Percentiles rank a stretch among this genome's conserved stretches.
Conservation (phyloP, 1,140 invertebrate genomes). For the Drosophila auraria region DNA sequence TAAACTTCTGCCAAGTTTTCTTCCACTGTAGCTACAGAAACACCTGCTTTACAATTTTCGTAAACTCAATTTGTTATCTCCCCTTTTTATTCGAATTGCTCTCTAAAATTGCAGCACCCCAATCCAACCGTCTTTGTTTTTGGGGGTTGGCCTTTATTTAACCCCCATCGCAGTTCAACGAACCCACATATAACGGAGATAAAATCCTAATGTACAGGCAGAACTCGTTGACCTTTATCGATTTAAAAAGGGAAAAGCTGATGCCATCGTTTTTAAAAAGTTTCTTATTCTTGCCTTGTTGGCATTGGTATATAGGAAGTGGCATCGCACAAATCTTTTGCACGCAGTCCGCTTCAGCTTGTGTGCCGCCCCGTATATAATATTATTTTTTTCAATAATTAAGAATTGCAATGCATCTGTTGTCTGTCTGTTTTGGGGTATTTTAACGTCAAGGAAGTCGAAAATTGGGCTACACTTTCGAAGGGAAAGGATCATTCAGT, state of each 20-base stretch:
- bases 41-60: constrained; percentile 50
- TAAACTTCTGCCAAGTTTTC: neutral
- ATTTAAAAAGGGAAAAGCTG: constrained; percentile 20
- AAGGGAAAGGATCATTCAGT: neutral
- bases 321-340: constrained; percentile 27
- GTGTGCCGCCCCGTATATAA: constrained; percentile 23
- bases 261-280: constrained; percentile 21
- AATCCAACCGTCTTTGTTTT: constrained; percentile 9
- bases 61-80: constrained; percentile 13
- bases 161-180: constrained; percentile 48
- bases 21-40: constrained; percentile 8
- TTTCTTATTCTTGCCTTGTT: constrained; percentile 16
- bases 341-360: constrained; percentile 24
- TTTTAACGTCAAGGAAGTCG: constrained; percentile 9
- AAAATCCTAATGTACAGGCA: constrained; percentile 32
- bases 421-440: constrained; percentile 33
- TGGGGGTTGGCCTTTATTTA: constrained; percentile 45
- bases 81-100: constrained; percentile 12
- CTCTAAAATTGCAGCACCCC: constrained; percentile 23
- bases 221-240: constrained; percentile 50
- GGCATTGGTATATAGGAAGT: constrained; percentile 35
- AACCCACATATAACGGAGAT: constrained; percentile 33
- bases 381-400: constrained; percentile 67
- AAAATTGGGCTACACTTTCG: constrained; percentile 26
- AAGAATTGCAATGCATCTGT: constrained; percentile 58